These are phyloP conservation scores for Stenichneumon culpator DNA, from an alignment of 2,888 invertebrate genomes.

Conservation along the genomic window DNA sequence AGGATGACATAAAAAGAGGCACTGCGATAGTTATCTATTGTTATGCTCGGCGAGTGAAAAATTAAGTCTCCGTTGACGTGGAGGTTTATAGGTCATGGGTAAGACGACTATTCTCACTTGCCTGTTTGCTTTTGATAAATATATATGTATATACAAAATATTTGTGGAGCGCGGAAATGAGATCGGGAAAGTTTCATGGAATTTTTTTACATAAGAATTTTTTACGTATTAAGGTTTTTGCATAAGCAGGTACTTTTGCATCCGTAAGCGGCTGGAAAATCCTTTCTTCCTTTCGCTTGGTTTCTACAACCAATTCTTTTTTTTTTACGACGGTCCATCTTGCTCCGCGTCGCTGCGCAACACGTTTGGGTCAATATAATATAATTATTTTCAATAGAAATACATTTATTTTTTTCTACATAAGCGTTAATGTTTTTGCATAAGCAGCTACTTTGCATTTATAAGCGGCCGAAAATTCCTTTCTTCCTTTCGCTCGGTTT, in stretches of 20 bases:
- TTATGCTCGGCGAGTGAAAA: conserved; percentile 30
- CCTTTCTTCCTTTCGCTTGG: conserved; percentile 64
- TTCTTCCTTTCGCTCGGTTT: conserved; percentile 63
- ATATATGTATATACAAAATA: not conserved
- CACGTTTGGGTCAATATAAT: no score
- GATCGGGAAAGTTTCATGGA: conserved; percentile 20
- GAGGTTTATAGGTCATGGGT: conserved; percentile 63
- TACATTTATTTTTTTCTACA: no score
- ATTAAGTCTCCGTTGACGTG: conserved; percentile 41
- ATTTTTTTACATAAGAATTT: no score
- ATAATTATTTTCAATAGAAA: no score
- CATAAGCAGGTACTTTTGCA: conserved; percentile 2
- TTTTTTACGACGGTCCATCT: no score
- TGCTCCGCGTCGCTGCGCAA: no score
- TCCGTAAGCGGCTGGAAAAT: conserved; percentile 12
- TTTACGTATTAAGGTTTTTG: no score
- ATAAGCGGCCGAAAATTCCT: conserved; percentile 27
- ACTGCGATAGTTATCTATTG: conserved; percentile 53
- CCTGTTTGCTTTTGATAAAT: not conserved
- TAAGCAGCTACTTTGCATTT: conserved; percentile 1
- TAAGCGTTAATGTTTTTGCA: no score
- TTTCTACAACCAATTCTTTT: conserved; percentile 11
- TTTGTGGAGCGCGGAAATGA: not conserved
- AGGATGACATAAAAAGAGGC: conserved; percentile 49
- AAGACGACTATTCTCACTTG: conserved; percentile 19